Percentiles rank a stretch among this genome's conserved stretches.
phyloP scores from a whole-genome alignment of 2,113 vertebrate genomes.

The Uria aalge region DNA sequence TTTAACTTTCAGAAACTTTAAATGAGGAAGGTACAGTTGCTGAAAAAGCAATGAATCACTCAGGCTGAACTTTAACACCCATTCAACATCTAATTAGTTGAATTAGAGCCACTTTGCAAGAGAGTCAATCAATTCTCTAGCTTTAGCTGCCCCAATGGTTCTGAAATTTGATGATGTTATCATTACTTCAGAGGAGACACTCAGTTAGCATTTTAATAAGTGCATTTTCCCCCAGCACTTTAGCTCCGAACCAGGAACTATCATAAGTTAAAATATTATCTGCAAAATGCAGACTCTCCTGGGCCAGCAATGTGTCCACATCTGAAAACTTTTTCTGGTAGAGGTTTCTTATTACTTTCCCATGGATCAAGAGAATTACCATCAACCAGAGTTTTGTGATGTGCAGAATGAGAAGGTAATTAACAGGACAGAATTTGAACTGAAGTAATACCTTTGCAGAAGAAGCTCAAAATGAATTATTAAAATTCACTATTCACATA shows the following conservation, averaged over 20 bases:
- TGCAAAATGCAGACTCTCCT: constrained; percentile 40
- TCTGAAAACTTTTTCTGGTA: constrained; percentile 26
- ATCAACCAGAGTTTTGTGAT: neutral
- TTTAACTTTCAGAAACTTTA: constrained; percentile 67
- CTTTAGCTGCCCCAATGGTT: constrained; percentile 68
- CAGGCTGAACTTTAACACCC: constrained; percentile 72
- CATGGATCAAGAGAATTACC: constrained; percentile 36
- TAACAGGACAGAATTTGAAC: constrained; percentile 7
- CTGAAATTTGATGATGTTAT: constrained; percentile 80
- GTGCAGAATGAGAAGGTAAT: constrained; percentile 40
- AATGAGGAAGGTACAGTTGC: constrained; percentile 61
- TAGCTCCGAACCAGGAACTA: constrained; percentile 7
- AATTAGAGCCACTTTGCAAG: constrained; percentile 70
- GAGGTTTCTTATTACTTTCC: neutral
- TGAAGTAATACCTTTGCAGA: constrained; percentile 1
- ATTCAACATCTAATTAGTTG: constrained; percentile 78
- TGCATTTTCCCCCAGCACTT: constrained; percentile 44
- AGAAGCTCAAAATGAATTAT: constrained; percentile 18
- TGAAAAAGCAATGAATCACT: constrained; percentile 71
- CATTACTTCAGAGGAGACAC: constrained; percentile 68
- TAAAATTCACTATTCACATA: constrained; percentile 31
- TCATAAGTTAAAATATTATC: constrained; percentile 63
- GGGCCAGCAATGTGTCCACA: neutral
- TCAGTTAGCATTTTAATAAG: constrained; percentile 73
- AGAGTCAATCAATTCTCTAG: constrained; percentile 75